Evolutionary conservation across 2,888 invertebrate species (phyloP), one percentile per base, ranked within the genome.

Genomic region (Ochropacha duplaris): DNA sequence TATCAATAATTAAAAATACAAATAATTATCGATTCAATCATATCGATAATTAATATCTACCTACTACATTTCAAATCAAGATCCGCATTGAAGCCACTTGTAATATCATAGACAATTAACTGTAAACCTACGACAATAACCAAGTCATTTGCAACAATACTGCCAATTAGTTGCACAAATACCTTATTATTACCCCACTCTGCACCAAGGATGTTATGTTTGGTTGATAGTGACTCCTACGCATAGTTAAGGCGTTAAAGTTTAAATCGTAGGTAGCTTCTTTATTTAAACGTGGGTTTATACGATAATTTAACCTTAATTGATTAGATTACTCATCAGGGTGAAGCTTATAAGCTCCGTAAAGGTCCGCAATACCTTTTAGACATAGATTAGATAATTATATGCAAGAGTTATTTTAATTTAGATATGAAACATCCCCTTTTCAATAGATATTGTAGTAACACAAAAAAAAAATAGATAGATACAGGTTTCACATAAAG

Each of bases 201-300:
- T 51, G 39, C 14, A 52, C 31, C 31, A 24, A 24, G 52, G 52
- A 52, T 52, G 44, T 8, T 44, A 44, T 44, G 16, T 22, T 31
- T 61, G 24, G 61, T 49, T 6, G 59, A 44, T 58, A 19, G 44
- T 52, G 44, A 64, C 71, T 64, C 68, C 66, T 56, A 59, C 62
- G 50, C 59, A 55, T 22, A 26, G 22, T 57, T 59, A 58, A 52
- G 49, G 49, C 61, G 31, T 11, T 65, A 57, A 71, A 68, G 67
- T 61, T 68, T 68, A 63, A 19, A 39, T 54, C 60, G 70, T 71
- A 62, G 69, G 70, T 58, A 44, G 44, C 44, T 44, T 44, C 44
- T 44, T 44, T 44, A 44, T 44, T 19, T 44, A 9, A 44, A 44
- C 44, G 44, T 44, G 44, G 44, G 44, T 2, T 44, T 19, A 19